Evolutionary conservation across 2,888 invertebrate genomes (phyloP).

Genomic region (Drosophila vallismaia): DNA sequence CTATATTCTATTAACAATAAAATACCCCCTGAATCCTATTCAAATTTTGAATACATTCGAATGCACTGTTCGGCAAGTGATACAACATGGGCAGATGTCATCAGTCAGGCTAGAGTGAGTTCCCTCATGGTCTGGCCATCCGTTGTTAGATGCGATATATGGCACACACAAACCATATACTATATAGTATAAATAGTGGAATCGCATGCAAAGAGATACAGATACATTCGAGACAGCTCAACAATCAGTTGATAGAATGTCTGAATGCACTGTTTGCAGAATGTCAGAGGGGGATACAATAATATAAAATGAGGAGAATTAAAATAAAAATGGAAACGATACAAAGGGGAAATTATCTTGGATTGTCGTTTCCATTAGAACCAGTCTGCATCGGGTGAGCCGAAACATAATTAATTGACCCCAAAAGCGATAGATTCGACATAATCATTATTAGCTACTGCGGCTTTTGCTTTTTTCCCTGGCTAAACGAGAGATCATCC

Average conservation of each 20-base stretch:
- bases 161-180: conserved; percentile 9
- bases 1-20: too few relatives aligned
- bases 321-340: conserved; percentile 2
- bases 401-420: conserved; percentile 17
- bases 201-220: conserved; percentile 44
- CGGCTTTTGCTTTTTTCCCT: conserved; percentile 24
- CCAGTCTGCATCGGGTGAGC: not conserved
- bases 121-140: conserved; percentile 24
- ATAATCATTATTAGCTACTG: not conserved
- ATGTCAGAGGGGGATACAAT: conserved; percentile 27
- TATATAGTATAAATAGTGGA: not conserved
- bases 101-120: conserved; percentile 56
- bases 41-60: too few relatives aligned
- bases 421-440: conserved; percentile 4
- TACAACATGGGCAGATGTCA: conserved; percentile 44
- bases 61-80: conserved; percentile 15
- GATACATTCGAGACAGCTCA: conserved; percentile 42
- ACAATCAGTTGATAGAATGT: conserved; percentile 56
- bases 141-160: conserved; percentile 17
- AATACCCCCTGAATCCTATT: too few relatives aligned
- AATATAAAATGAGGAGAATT: conserved; percentile 10
- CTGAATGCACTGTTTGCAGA: conserved; percentile 47
- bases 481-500: conserved; percentile 24
- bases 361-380: conserved; percentile 6
- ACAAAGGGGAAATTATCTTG: conserved; percentile 13